Evolutionary conservation across 1,140 invertebrate genomes (phyloP).

Genomic region (Conopomorpha cramerella): DNA sequence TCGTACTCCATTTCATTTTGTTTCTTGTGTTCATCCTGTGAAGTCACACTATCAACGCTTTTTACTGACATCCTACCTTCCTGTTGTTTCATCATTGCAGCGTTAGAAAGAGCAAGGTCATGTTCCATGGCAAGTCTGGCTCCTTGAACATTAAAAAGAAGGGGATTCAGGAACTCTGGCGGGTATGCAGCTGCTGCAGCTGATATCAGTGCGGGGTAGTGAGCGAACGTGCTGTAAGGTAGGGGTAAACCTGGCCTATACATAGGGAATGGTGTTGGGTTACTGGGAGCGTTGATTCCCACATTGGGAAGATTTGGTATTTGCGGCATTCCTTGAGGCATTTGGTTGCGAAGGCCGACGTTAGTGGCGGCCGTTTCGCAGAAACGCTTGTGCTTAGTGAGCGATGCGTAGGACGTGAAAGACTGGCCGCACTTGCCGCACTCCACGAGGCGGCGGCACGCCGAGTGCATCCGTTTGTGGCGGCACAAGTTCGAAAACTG

Average conservation of each 20-base stretch:
- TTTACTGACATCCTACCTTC: conserved; percentile 46
- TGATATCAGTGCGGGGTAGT: conserved; percentile 65
- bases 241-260: conserved; percentile 65
- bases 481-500: conserved; percentile 99
- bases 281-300: conserved; percentile 56
- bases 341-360: conserved; percentile 45
- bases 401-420: conserved; percentile 85
- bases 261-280: conserved; percentile 70
- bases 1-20: conserved; percentile 29
- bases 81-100: conserved; percentile 37
- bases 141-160: conserved; percentile 59
- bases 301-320: conserved; percentile 51
- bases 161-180: conserved; percentile 58
- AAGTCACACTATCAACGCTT: conserved; percentile 40
- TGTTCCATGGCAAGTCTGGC: conserved; percentile 48
- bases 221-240: conserved; percentile 66
- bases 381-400: conserved; percentile 83
- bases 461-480: conserved; percentile 97
- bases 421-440: conserved; percentile 91
- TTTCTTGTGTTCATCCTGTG: conserved; percentile 38
- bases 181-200: conserved; percentile 44
- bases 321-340: conserved; percentile 54
- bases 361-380: conserved; percentile 69
- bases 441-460: conserved; percentile 86
- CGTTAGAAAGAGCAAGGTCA: conserved; percentile 35